Evolutionary conservation across 2,797 vertebrate genomes (phyloP).

Genomic region (Protonibea diacanthus): DNA sequence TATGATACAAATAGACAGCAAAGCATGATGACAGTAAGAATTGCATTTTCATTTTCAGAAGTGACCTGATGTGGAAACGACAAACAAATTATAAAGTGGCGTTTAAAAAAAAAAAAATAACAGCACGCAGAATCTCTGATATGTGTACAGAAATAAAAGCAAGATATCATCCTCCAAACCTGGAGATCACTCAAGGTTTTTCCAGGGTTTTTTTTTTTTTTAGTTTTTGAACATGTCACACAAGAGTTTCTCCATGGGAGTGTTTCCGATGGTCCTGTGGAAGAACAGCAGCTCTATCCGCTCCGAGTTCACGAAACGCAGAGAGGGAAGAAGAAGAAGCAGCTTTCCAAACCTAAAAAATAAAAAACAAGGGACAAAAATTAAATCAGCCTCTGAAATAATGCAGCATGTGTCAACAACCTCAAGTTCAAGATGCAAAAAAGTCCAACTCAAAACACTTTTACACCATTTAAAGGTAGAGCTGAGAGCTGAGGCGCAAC

Average conservation of each 20-base stretch:
- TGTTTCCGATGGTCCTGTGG: conserved; percentile 96
- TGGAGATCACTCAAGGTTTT: neutral
- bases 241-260: conserved; percentile 97
- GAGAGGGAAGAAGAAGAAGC: conserved; percentile 92
- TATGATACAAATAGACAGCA: conserved; percentile 56
- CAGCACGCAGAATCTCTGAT: conserved; percentile 64
- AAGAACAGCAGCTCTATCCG: conserved; percentile 96
- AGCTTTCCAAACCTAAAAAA: conserved; percentile 93
- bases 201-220: conserved; percentile 1
- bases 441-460: neutral
- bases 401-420: neutral
- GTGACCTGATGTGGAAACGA: conserved; percentile 42
- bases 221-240: conserved; percentile 99
- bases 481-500: too few relatives aligned
- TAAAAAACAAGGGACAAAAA: neutral
- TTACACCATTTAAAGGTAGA: neutral
- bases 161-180: conserved; percentile 16
- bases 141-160: conserved; percentile 42
- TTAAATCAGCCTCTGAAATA: neutral
- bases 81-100: conserved; percentile 63
- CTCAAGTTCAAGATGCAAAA: neutral
- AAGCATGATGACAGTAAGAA: conserved; percentile 22
- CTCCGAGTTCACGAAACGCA: conserved; percentile 94
- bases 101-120: conserved; percentile 45
- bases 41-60: conserved; percentile 33